Evolutionary conservation across 2,888 invertebrate genomes (phyloP), one percentile per base, ranked within the genome.

Genomic region (Drosophila kanekoi): DNA sequence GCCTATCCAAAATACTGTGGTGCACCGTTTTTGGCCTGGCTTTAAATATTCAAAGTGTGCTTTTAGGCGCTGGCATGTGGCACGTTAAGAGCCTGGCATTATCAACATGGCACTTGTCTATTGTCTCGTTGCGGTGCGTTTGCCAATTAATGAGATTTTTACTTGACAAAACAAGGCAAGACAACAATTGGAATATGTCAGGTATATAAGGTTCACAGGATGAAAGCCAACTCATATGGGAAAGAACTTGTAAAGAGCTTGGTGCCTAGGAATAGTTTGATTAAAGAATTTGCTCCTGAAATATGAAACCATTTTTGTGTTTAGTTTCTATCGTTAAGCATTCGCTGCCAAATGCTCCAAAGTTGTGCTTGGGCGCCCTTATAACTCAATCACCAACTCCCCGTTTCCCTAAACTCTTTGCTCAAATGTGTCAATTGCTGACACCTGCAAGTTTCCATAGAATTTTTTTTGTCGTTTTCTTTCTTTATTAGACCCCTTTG

Each of bases 31-130:
- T 14, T 23, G 44, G 38, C 45, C 43, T 38, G 51, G 14, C 59
- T 70, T 79, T 71, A 82, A 82, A 81, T 85, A 85, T 81, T 81
- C 88, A 82, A 60, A 67, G 69, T 62, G 52, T 52, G 78, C 81
- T 77, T 84, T 80, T 77, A 83, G 80, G 59, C 45, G 58, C 43
- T 52, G 59, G 32, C 45, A 47, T 28, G 33, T 23, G 67, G 54
- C 67, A 60, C 54, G 59, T 60, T 61, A 48, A 52, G 33, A 63
- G 57, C 59, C 49, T 58, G 56, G 33, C 62, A 63, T 64, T 57
- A 72, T 65, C 35, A 11, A 14, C 32, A 43, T 41, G 37, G 47
- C 51, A 43, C 44, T 59, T 18, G 59, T 45, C 43, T 16, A 61
- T 76, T 61, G 70, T 75, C 57, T 58, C 64, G 18, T 51, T 76